phyloP scores from a whole-genome alignment of 2,113 vertebrate genomes.

The Leptocoma aspasia region DNA sequence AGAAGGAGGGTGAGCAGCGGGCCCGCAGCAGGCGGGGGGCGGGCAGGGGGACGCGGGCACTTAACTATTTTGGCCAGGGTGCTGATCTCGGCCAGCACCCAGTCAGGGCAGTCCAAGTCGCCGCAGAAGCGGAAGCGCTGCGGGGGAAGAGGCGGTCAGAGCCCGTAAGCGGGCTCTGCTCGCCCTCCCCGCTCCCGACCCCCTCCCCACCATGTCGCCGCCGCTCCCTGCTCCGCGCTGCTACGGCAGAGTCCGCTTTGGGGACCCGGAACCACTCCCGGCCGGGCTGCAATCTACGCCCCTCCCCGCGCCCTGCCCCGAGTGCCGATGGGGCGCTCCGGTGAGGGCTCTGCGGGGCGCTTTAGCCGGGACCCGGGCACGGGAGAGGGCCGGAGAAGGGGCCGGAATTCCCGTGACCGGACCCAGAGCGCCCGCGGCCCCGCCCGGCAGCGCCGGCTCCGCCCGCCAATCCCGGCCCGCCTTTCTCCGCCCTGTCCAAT shows the following conservation, averaged over 20 bases:
- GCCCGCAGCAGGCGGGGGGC: too few relatives aligned
- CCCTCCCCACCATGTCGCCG: neutral
- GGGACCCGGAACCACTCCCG: neutral
- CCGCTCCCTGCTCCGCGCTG: too few relatives aligned
- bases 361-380: too few relatives aligned
- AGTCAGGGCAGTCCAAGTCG: constrained; percentile 52
- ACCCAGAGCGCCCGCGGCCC: accelerated
- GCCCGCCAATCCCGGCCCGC: neutral
- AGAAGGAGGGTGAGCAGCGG: neutral
- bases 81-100: constrained; percentile 57
- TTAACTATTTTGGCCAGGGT: constrained; percentile 38
- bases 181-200: neutral
- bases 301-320: neutral
- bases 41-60: neutral
- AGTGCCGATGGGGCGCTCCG: neutral
- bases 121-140: constrained; percentile 54
- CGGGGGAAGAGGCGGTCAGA: neutral
- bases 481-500: neutral
- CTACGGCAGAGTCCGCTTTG: neutral
- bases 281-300: neutral
- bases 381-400: too few relatives aligned
- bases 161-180: neutral
- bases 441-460: accelerated
- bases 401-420: accelerated
- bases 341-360: too few relatives aligned